These are phyloP conservation scores for Barbus barbus DNA, from an alignment of 2,113 vertebrate genomes.

Conservation along the genomic window DNA sequence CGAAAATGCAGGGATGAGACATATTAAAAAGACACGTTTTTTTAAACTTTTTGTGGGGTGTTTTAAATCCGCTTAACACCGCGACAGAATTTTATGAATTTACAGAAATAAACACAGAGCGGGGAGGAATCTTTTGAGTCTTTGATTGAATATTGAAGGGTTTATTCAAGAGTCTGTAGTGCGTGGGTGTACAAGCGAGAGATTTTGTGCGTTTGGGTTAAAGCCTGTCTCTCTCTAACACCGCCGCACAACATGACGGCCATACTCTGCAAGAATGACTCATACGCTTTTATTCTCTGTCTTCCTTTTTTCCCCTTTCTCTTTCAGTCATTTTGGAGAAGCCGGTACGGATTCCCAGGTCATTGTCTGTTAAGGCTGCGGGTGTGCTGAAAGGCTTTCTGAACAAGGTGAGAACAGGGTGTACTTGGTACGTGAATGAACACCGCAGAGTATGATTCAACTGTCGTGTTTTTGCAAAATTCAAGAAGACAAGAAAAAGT, in stretches of 20 bases:
- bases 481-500: neutral
- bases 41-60: conserved; percentile 3
- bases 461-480: neutral
- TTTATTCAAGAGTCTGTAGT: conserved; percentile 26
- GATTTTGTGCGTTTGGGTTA: conserved; percentile 34
- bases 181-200: neutral
- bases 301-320: too few relatives aligned
- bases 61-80: conserved; percentile 33
- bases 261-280: conserved; percentile 26
- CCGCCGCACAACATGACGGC: conserved; percentile 9
- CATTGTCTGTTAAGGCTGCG: conserved; percentile 97
- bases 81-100: conserved; percentile 15
- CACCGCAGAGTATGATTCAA: neutral
- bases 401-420: conserved; percentile 86
- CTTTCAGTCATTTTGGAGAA: conserved; percentile 95
- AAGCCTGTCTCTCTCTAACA: conserved; percentile 14
- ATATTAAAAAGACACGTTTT: conserved; percentile 27
- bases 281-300: conserved; percentile 44
- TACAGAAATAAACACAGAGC: conserved; percentile 30
- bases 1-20: conserved; percentile 50
- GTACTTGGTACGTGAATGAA: neutral
- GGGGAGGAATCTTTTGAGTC: conserved; percentile 14
- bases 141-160: conserved; percentile 18
- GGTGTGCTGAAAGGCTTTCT: conserved; percentile 98
- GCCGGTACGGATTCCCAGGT: conserved; percentile 97